phyloP scores from a whole-genome alignment of 2,888 invertebrate genomes.

The Palloptera scutellata region DNA sequence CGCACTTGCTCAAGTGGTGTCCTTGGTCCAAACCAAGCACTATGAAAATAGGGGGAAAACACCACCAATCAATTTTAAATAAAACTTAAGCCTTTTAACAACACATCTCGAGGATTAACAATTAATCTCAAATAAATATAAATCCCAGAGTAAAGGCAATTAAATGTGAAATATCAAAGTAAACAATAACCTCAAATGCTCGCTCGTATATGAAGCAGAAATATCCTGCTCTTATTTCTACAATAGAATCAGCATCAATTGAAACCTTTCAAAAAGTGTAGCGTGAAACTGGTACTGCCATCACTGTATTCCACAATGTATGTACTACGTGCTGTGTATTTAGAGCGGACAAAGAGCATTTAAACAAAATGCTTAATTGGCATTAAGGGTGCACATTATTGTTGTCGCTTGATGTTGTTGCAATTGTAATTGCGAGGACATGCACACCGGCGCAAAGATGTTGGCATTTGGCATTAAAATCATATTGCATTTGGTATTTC shows the following conservation, averaged over 20 bases:
- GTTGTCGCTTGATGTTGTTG: background rate
- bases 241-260: too few species aligned
- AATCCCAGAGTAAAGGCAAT: constrained; percentile 35
- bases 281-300: background rate
- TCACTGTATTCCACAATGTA: background rate
- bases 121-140: constrained; percentile 2
- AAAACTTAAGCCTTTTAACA: background rate
- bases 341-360: background rate
- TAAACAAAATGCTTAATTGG: constrained; percentile 48
- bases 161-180: constrained; percentile 46
- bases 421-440: background rate
- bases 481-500: background rate
- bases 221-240: too few species aligned
- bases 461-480: constrained; percentile 12
- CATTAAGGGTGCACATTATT: constrained; percentile 43
- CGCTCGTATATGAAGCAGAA: too few species aligned
- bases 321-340: background rate
- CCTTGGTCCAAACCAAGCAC: too few species aligned
- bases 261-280: background rate
- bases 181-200: constrained; percentile 34
- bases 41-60: too few species aligned
- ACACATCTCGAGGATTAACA: background rate
- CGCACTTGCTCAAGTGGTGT: too few species aligned
- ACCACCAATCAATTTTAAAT: too few species aligned
- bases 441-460: background rate